Conservation (phyloP, 2,888 invertebrate species). For the Pandemis cinnamomeana region DNA sequence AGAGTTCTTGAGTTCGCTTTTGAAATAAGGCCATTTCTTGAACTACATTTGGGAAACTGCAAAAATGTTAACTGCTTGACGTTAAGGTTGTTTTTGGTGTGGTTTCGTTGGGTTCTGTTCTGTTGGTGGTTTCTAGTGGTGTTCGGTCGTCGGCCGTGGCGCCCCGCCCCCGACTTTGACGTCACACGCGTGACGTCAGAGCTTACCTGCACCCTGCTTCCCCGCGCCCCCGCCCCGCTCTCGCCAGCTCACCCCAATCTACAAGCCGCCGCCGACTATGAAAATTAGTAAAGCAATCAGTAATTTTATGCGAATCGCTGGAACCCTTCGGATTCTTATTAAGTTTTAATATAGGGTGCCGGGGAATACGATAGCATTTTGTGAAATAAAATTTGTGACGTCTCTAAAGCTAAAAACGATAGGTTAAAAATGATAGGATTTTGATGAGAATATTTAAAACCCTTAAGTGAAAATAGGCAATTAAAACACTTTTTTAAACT, state of each 20-base stretch:
- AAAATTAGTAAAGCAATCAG: slow-evolving; percentile 46
- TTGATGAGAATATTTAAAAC: too few relatives aligned
- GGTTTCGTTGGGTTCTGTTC: slow-evolving; percentile 11
- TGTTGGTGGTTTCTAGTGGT: slow-evolving; percentile 39
- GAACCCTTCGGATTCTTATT: slow-evolving; percentile 1
- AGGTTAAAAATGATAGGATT: too few relatives aligned
- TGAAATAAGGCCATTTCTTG: slow-evolving; percentile 22
- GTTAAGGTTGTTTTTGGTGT: slow-evolving; percentile 31
- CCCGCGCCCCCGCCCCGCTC: slow-evolving; percentile 43
- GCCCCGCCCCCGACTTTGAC: slow-evolving; percentile 72
- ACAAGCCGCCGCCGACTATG: slow-evolving; percentile 51
- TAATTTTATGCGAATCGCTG: slow-evolving; percentile 5
- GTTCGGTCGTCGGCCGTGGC: slow-evolving; percentile 67
- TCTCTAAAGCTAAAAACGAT: not conserved
- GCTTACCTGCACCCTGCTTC: slow-evolving; percentile 61
- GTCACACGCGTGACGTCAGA: slow-evolving; percentile 78
- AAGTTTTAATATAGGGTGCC: not conserved
- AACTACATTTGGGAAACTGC: not conserved
- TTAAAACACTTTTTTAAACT: too few relatives aligned
- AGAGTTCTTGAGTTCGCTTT: slow-evolving; percentile 35
- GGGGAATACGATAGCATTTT: too few relatives aligned
- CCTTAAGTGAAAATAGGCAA: too few relatives aligned
- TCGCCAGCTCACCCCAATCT: slow-evolving; percentile 54
- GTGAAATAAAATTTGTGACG: not conserved
- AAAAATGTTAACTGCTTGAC: not conserved